These are phyloP conservation scores for Neodiprion virginianus DNA, from an alignment of 1,140 invertebrate genomes.

Conservation along the genomic window DNA sequence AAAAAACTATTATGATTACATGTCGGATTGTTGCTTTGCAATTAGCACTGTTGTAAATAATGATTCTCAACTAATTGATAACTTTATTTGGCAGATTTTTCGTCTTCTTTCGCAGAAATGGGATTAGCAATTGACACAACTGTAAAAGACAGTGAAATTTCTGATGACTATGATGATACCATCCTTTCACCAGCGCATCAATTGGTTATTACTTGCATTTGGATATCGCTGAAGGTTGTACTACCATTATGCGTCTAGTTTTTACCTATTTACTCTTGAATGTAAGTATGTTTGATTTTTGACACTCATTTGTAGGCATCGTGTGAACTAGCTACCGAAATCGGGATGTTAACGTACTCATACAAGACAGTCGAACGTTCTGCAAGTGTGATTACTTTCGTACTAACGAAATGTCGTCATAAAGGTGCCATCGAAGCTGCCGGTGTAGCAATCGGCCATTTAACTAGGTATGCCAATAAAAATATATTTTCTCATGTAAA, in stretches of 20 bases:
- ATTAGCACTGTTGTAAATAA: slow-evolving; percentile 5
- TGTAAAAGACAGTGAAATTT: slow-evolving; percentile 40
- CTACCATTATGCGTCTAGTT: slow-evolving; percentile 11
- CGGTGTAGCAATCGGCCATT: slow-evolving; percentile 65
- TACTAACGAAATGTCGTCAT: slow-evolving; percentile 76
- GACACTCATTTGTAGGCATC: slow-evolving; percentile 55
- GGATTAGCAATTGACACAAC: slow-evolving; percentile 62
- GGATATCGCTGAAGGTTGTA: slow-evolving; percentile 79
- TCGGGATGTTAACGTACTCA: slow-evolving; percentile 44
- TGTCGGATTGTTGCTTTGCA: slow-evolving; percentile 12
- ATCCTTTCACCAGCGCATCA: slow-evolving; percentile 69
- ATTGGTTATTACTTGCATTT: slow-evolving; percentile 75
- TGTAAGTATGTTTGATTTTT: slow-evolving; percentile 18
- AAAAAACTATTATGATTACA: slow-evolving; percentile 11
- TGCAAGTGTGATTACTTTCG: slow-evolving; percentile 65
- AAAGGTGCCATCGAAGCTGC: slow-evolving; percentile 83
- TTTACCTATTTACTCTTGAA: slow-evolving; percentile 14
- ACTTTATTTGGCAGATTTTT: slow-evolving; percentile 51
- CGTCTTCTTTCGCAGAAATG: slow-evolving; percentile 70
- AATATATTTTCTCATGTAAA: slow-evolving; percentile 35
- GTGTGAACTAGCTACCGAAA: slow-evolving; percentile 63
- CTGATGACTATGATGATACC: slow-evolving; percentile 50
- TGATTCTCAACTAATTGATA: slow-evolving; percentile 15
- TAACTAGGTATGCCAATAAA: slow-evolving; percentile 47
- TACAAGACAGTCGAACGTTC: slow-evolving; percentile 58